Evolutionary conservation across 2,113 vertebrate genomes (phyloP).

Genomic region (Planiliza haematocheilus): DNA sequence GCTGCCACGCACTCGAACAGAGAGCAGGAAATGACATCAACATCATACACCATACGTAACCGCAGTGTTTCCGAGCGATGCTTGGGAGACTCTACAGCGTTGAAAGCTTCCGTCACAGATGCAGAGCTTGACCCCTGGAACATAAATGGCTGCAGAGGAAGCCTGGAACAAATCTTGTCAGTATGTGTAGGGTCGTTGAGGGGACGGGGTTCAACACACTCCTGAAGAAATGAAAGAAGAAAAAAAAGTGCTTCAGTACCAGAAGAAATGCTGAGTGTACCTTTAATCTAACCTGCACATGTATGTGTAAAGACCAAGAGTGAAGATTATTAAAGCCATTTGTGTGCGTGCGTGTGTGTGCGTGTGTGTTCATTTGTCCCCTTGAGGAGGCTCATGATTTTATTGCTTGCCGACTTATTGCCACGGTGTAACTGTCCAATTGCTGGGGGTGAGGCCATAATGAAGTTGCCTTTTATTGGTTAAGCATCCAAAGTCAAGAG

Average conservation of each 20-base stretch:
- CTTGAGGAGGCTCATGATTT: slow-evolving; percentile 67
- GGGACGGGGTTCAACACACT: slow-evolving; percentile 43
- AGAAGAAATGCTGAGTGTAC: slow-evolving; percentile 64
- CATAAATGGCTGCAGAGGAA: not conserved
- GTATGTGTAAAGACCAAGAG: slow-evolving; percentile 17
- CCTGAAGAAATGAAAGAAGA: slow-evolving; percentile 35
- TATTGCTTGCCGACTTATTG: slow-evolving; percentile 73
- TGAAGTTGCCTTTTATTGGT: slow-evolving; percentile 77
- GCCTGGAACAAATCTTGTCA: slow-evolving; percentile 33
- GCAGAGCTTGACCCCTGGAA: not conserved
- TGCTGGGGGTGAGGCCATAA: slow-evolving; percentile 69
- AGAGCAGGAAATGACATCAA: not conserved
- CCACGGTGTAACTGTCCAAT: slow-evolving; percentile 64
- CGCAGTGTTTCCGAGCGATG: not conserved
- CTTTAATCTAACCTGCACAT: slow-evolving; percentile 36
- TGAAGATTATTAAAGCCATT: slow-evolving; percentile 59
- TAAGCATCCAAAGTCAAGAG: slow-evolving; percentile 70
- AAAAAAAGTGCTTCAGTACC: slow-evolving; percentile 44
- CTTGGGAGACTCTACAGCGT: not conserved
- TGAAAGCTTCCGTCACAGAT: slow-evolving; percentile 24
- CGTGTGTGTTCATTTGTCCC: slow-evolving; percentile 52
- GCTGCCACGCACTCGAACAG: too few relatives aligned
- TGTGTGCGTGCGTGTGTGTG: slow-evolving; percentile 30
- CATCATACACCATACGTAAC: not conserved
- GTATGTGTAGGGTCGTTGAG: slow-evolving; percentile 25